These are phyloP conservation scores for Actinernus sp. DNA, from an alignment of 92 coral and sea anemone genomes.

Conservation along the genomic window DNA sequence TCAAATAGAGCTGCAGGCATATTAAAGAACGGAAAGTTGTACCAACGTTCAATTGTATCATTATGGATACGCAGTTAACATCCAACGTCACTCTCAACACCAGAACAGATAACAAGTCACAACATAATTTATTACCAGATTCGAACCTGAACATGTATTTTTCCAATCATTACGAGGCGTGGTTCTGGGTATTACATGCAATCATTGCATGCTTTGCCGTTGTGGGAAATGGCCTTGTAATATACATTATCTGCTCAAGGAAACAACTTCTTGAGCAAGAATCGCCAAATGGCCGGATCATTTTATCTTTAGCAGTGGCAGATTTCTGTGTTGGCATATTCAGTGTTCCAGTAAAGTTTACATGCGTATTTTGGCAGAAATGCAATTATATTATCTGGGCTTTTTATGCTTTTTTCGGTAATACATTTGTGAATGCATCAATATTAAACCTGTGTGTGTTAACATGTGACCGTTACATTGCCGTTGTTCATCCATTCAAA, in stretches of 20 bases:
- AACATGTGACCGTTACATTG: background rate
- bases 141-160: background rate
- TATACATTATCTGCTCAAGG: background rate
- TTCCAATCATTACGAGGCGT: background rate
- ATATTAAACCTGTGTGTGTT: background rate
- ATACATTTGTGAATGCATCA: background rate
- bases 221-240: background rate
- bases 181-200: background rate
- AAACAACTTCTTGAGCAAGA: background rate
- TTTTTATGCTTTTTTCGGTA: background rate
- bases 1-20: no score
- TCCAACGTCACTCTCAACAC: no score
- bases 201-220: background rate
- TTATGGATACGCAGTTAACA: no score
- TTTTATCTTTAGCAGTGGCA: background rate
- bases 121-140: no score
- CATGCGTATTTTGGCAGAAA: background rate
- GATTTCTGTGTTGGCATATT: conserved; percentile 1
- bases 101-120: no score
- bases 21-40: no score
- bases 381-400: background rate
- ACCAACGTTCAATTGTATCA: no score
- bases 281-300: background rate
- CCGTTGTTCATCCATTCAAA: background rate
- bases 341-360: background rate